Percentiles rank a stretch among this genome's conserved stretches.
Conservation (phyloP, 2,888 invertebrate genomes). For the Drosophila testacea region DNA sequence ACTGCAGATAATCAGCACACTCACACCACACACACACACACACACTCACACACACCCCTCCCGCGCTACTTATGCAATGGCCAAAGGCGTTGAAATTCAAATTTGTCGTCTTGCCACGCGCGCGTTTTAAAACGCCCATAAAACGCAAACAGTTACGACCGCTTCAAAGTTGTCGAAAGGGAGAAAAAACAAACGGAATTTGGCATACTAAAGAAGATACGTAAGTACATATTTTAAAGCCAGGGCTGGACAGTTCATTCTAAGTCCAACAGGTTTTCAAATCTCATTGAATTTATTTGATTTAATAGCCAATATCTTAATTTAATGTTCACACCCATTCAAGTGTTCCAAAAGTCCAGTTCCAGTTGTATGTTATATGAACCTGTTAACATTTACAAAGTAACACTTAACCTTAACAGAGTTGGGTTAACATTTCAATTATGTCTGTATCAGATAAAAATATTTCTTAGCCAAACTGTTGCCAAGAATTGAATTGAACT, state of each 20-base stretch:
- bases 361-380: not conserved
- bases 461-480: not conserved
- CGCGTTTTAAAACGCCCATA: conserved; percentile 57
- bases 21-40: conserved; percentile 9
- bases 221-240: conserved; percentile 17
- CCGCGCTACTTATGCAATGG: conserved; percentile 39
- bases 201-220: conserved; percentile 23
- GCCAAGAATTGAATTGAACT: conserved; percentile 4
- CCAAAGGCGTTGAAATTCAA: conserved; percentile 28
- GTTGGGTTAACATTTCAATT: conserved; percentile 2
- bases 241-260: conserved; percentile 21
- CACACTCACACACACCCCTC: conserved; percentile 1
- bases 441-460: not conserved
- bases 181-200: conserved; percentile 35
- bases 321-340: not conserved
- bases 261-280: conserved; percentile 5
- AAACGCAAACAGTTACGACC: conserved; percentile 49
- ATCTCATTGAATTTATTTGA: not conserved
- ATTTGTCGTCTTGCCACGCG: conserved; percentile 43
- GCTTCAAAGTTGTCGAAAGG: conserved; percentile 19
- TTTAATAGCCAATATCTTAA: conserved; percentile 5
- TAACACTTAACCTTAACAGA: not conserved
- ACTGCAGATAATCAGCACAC: conserved; percentile 47
- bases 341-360: not conserved
- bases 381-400: not conserved